Evolutionary conservation across 2,888 invertebrate genomes (phyloP).

Genomic region (Automeris io): DNA sequence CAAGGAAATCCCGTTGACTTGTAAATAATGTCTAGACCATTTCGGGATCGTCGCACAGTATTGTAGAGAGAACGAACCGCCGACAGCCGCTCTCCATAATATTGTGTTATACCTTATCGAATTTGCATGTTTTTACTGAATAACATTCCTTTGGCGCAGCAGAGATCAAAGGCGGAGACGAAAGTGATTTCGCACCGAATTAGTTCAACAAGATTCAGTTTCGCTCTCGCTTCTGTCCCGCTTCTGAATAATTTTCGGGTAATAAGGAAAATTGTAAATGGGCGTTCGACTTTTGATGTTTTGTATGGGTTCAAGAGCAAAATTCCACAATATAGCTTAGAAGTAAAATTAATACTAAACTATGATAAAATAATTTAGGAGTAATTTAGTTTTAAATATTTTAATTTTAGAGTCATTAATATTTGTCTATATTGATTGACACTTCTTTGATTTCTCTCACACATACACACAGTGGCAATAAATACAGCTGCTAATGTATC

Average conservation of each 20-base stretch:
- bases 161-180: constrained; percentile 72
- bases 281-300: constrained; percentile 54
- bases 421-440: too few relatives aligned
- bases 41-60: constrained; percentile 33
- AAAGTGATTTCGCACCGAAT: constrained; percentile 77
- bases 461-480: too few relatives aligned
- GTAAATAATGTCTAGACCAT: constrained; percentile 52
- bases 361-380: too few relatives aligned
- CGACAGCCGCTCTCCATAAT: constrained; percentile 59
- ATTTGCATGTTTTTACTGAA: constrained; percentile 78
- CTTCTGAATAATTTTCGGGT: constrained; percentile 71
- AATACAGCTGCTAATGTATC: too few relatives aligned
- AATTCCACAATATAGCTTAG: too few relatives aligned
- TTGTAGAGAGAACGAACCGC: constrained; percentile 35
- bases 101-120: constrained; percentile 77
- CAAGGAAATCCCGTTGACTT: constrained; percentile 23
- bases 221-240: constrained; percentile 52
- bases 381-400: too few relatives aligned
- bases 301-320: too few relatives aligned
- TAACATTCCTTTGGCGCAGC: constrained; percentile 74
- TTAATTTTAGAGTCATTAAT: too few relatives aligned
- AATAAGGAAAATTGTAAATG: constrained; percentile 72
- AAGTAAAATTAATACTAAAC: too few relatives aligned
- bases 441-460: too few relatives aligned
- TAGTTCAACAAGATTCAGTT: constrained; percentile 74